Percentiles rank a stretch among this genome's conserved stretches.
Evolutionary conservation across 23 tunicate genomes (phyloP).

Genomic region (Styela plicata): DNA sequence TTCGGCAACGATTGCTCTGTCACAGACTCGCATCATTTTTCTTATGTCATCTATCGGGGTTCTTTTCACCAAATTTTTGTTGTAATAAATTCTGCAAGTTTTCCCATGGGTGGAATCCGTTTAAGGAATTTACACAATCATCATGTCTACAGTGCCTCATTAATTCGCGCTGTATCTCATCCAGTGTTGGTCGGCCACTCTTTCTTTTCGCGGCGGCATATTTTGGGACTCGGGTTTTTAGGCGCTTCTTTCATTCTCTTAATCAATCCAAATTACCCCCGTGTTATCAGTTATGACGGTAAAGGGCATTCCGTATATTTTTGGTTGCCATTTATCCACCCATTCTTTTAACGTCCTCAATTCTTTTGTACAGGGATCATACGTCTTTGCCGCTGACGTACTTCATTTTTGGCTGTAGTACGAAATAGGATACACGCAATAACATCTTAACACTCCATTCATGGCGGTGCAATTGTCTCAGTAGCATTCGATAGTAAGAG

Average conservation of each 20-base stretch:
- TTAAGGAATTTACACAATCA: neutral
- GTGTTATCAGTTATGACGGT: neutral
- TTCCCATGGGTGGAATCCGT: neutral
- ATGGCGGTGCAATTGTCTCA: too few relatives aligned
- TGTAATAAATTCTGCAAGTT: neutral
- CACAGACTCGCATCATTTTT: neutral
- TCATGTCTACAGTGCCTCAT: neutral
- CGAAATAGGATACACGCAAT: neutral
- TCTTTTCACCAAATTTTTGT: neutral
- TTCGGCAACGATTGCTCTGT: neutral
- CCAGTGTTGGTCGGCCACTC: neutral
- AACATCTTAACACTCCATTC: too few relatives aligned
- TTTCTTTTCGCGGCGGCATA: neutral
- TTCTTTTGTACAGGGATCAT: neutral
- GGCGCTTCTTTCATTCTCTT: neutral
- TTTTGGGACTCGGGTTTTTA: neutral
- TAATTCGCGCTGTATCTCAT: neutral
- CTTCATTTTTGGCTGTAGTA: neutral
- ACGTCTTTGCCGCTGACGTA: neutral
- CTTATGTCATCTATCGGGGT: neutral
- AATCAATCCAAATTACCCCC: neutral
- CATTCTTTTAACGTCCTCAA: neutral
- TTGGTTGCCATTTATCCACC: too few relatives aligned
- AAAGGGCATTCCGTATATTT: too few relatives aligned
- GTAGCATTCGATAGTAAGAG: too few relatives aligned